Evolutionary conservation across 1,140 invertebrate genomes (phyloP), one percentile per base, ranked within the genome.

Genomic region (Laodelphax striatellus): DNA sequence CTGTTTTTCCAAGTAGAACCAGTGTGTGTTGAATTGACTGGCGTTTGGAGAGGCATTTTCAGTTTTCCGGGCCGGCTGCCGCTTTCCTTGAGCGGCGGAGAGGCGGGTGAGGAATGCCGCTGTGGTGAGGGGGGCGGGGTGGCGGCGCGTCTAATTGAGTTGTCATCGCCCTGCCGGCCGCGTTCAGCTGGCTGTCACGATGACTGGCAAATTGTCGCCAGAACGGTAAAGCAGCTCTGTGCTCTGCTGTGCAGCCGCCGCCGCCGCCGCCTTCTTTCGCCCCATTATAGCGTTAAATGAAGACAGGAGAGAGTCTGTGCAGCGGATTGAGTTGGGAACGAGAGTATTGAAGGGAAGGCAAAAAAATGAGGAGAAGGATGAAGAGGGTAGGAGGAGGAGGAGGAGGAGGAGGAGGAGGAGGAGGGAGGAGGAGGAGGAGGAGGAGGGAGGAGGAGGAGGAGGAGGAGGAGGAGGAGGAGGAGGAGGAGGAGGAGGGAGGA

Each of bases 111-210:
- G 24, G 24, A 28, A 28, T 28, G 24, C 24, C 24, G 24, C 24
- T 6, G 24, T 6, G 2, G 24, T 28, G n/a, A n/a, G n/a, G n/a
- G n/a, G n/a, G n/a, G n/a, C n/a, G n/a, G n/a, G n/a, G n/a, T n/a
- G n/a, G n/a, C 24, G 24, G 2, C 24, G 24, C 24, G 24, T 28
- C 24, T 28, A 28, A 28, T 28, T 28, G 24, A 28, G 24, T 28
- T 28, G 24, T 28, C 24, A 28, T 28, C 24, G 24, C n/a, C n/a
- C 2, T 71, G 66, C 71, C 71, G 69, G 59, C 68, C 63, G 71
- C 70, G 68, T 69, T 17, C 21, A 70, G 69, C 66, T 2, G 24
- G 16, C 16, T 21, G 24, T 17, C 16, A 55, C 21, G 9, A 38
- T 24, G 9, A 31, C 16, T 28, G 17, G 24, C 24, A 16, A 38